Evolutionary conservation across 1,140 invertebrate genomes (phyloP), one percentile per base, ranked within the genome.

Genomic region (Dolichoris vasculosae): DNA sequence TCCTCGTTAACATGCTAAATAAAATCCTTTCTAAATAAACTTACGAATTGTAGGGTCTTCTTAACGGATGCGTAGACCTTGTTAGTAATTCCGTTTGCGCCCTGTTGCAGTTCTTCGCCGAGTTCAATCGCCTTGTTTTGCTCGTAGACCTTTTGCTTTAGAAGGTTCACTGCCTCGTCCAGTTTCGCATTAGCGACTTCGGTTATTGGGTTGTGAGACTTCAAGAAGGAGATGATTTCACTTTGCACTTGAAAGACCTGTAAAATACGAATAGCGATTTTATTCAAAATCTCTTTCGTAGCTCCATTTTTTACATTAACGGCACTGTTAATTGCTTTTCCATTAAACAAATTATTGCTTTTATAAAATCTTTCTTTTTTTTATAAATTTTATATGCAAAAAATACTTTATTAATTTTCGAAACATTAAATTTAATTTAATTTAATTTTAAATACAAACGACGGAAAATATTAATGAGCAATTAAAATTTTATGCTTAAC

Each of bases 71-170:
- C 38, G 32, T 55, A n/a, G 26, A 87, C 67, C 59, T 51, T 38
- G 75, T 86, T 55, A 0, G n/a, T 64, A 35, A 85, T 30, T 20
- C 82, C n/a, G 20, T 43, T 51, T 23, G 40, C 83, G 32, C 51
- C 26, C 0, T 80, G 8, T 46, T 85, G 83, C 23, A 88, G 11
- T 26, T 87, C 30, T 6, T 85, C 64, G 7, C 15, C 11, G 20
- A 87, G 0, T 20, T 86, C 82, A 0, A 83, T 4, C 0, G 80
- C 82, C n/a, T 78, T 76, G 26, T 87, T 82, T 3, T 79, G 85
- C 76, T 84, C 40, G 13, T 76, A 17, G 11, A 87, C 35, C n/a
- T 46, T 78, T 32, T 81, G 35, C 48, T 86, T 38, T 6, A 88
- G 20, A n/a, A 79, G 6, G 9, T 32, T 20, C 48, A 86, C 63